These are phyloP conservation scores for Trogon melanurus DNA, from an alignment of 2,113 vertebrate genomes.

Conservation along the genomic window DNA sequence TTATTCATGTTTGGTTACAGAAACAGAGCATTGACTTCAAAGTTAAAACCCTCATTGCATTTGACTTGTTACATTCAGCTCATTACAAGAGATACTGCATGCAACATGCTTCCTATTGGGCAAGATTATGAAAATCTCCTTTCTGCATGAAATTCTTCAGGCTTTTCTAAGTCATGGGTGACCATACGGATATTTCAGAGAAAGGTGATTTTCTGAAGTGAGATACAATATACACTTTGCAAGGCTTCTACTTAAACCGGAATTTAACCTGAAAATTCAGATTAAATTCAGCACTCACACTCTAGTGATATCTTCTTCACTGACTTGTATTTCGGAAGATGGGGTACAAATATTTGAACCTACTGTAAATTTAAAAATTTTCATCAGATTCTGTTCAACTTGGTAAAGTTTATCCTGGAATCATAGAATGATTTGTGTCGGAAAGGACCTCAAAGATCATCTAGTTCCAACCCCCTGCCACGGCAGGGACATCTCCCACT, in stretches of 20 bases:
- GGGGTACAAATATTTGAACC: not conserved
- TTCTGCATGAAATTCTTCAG: not conserved
- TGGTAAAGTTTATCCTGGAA: not conserved
- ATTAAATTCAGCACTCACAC: not conserved
- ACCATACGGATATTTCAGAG: not conserved
- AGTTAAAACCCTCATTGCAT: not conserved
- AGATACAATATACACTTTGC: not conserved
- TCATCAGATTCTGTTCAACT: not conserved
- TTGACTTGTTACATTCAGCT: not conserved
- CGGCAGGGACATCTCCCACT: too few relatives aligned
- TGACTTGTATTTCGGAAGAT: not conserved
- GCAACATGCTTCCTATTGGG: not conserved
- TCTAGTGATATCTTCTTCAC: not conserved
- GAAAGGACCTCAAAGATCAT: too few relatives aligned
- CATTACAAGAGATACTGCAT: not conserved
- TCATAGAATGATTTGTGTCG: too few relatives aligned
- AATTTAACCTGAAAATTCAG: not conserved
- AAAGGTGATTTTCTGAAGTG: not conserved
- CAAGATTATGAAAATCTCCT: not conserved
- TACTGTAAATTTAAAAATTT: not conserved
- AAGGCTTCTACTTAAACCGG: not conserved
- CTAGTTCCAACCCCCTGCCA: too few relatives aligned
- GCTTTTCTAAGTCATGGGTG: not conserved
- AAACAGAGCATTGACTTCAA: not conserved
- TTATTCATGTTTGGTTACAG: not conserved